These are phyloP conservation scores for Florisuga fusca DNA, from an alignment of 2,797 vertebrate genomes.

Conservation along the genomic window DNA sequence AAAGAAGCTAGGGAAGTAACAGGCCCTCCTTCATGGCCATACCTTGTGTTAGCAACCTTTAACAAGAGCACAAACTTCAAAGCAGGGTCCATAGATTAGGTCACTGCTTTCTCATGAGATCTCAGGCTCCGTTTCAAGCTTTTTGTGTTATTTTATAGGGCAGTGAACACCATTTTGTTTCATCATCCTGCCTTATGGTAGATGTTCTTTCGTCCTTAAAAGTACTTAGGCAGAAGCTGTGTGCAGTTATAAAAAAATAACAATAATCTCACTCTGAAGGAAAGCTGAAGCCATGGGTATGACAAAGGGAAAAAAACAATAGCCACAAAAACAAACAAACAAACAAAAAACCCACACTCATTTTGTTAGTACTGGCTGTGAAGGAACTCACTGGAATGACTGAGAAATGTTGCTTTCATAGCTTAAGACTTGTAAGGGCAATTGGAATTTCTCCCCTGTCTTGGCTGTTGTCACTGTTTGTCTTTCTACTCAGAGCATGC, in stretches of 20 bases:
- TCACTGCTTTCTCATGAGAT: neutral
- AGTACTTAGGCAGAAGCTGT: slow-evolving; percentile 27
- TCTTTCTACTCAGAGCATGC: neutral
- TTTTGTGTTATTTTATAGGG: slow-evolving; percentile 8
- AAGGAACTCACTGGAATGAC: neutral
- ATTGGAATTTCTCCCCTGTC: neutral
- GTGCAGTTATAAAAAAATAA: neutral
- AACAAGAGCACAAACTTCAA: neutral
- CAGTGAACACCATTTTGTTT: neutral
- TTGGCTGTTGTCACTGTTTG: neutral
- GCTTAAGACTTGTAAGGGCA: neutral
- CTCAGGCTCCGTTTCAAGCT: neutral
- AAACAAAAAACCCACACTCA: neutral
- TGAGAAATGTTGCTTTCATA: neutral
- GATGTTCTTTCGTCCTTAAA: neutral
- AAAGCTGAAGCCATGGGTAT: neutral
- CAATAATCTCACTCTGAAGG: neutral
- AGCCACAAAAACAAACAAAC: neutral
- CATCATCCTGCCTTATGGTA: neutral
- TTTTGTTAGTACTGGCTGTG: neutral
- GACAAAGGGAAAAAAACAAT: neutral
- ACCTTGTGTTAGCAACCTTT: neutral
- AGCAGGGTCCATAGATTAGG: neutral
- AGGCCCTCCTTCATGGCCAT: neutral
- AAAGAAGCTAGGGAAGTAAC: neutral